Percentiles rank a stretch among this genome's conserved stretches.
phyloP scores from a whole-genome alignment of 2,888 invertebrate genomes.

The Aleiodes leptofemur region DNA sequence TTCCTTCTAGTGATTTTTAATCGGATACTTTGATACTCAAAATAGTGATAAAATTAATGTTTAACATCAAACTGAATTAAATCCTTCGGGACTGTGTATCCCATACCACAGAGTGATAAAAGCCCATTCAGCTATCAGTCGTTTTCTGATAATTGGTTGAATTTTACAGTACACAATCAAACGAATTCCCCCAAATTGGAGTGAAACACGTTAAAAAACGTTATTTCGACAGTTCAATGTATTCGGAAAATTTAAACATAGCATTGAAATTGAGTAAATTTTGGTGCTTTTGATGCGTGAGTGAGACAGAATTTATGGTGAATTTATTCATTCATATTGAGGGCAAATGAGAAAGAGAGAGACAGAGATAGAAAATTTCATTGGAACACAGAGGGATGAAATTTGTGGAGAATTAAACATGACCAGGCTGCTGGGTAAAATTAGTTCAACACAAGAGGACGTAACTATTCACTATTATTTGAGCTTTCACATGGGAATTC shows the following conservation, averaged over 20 bases:
- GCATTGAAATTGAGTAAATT: slow-evolving; percentile 28
- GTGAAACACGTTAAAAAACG: slow-evolving; percentile 66
- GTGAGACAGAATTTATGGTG: neutral
- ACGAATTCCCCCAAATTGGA: slow-evolving; percentile 50
- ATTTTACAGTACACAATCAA: slow-evolving; percentile 63
- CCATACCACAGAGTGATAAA: slow-evolving; percentile 27
- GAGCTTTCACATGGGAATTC: neutral
- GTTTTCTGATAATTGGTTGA: slow-evolving; percentile 66
- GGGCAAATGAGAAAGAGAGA: slow-evolving; percentile 16
- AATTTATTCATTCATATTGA: slow-evolving; percentile 6
- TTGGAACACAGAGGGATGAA: slow-evolving; percentile 48
- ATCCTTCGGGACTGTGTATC: slow-evolving; percentile 26
- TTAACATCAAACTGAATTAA: slow-evolving; percentile 17
- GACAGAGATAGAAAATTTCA: slow-evolving; percentile 28
- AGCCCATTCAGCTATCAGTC: slow-evolving; percentile 42
- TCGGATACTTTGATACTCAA: too few species aligned
- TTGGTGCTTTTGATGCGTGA: slow-evolving; percentile 9
- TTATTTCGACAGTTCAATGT: slow-evolving; percentile 14
- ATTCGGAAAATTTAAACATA: slow-evolving; percentile 24
- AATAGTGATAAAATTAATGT: neutral
- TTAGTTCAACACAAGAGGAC: neutral
- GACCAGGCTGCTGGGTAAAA: slow-evolving; percentile 53
- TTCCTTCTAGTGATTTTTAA: neutral
- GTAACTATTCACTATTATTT: neutral
- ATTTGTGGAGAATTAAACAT: slow-evolving; percentile 66